These are phyloP conservation scores for Cyanocitta stelleri DNA, from an alignment of 2,113 vertebrate genomes.

Conservation along the genomic window DNA sequence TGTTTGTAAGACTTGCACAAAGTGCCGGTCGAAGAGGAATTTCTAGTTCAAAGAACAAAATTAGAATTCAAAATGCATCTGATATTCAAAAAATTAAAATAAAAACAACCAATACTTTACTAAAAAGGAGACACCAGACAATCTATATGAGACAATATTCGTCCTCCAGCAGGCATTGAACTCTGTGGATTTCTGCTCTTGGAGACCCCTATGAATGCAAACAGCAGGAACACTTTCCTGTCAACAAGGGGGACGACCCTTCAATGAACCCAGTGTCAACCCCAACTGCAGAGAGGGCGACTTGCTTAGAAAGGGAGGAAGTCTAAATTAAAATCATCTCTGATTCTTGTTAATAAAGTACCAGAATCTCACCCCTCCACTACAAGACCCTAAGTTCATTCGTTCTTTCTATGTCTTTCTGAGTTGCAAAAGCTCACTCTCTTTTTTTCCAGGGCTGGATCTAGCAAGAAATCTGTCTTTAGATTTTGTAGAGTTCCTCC, in stretches of 20 bases:
- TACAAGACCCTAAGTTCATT: not conserved
- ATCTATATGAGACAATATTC: not conserved
- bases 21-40: not conserved
- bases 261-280: not conserved
- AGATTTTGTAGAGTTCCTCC: not conserved
- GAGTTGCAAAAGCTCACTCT: not conserved
- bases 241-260: fast-evolving
- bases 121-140: not conserved
- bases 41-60: not conserved
- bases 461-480: not conserved
- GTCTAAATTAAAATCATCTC: not conserved
- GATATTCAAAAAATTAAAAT: not conserved
- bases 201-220: not conserved
- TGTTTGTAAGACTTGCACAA: not conserved
- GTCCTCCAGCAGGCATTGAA: not conserved
- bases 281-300: not conserved
- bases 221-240: not conserved
- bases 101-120: not conserved
- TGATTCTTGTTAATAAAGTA: not conserved
- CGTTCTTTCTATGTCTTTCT: not conserved
- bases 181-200: not conserved
- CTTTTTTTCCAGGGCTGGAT: not conserved
- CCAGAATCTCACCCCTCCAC: not conserved
- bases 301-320: not conserved
- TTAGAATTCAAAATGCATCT: not conserved